Base-by-base conservation (phyloP, 2,797 vertebrate species). In the Sebastiscus tertius region DNA sequence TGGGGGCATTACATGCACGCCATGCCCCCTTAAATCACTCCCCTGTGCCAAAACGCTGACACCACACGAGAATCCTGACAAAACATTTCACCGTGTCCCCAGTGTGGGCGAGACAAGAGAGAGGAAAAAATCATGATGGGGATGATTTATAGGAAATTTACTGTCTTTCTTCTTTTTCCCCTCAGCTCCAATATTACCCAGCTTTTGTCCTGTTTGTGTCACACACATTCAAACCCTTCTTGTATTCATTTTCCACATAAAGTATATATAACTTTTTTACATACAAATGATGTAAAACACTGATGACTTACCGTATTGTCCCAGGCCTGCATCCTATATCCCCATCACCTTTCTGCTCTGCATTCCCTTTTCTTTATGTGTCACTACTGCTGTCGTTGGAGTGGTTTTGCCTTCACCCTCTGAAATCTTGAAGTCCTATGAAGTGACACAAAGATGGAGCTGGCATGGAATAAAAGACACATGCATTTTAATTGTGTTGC, bases 21-120 rank as follows among this genome's bases (percentile, higher is more conserved):
- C 93, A 93, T 76, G 90, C 93, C 85, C 93, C 92, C 90, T 92
- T 92, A 95, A 95, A 96, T 92, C 91, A 95, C 90, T 95, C 82
- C 90, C 90, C 93, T 92, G 93, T 89, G 89, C 91, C 88, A 92
- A 94, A 95, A 94, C 24, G 91, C 93, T 95, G 94, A 95, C 91
- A 89, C 87, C 79, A 84, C 69, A 69, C 88, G 95, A 93, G 94
- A 94, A 94, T 85, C 80, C 75, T 91, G 81, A 86, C 84, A 90
- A 91, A 93, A 94, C 93, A 91, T 85, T 26, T 88, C 33, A 14
- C 84, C 63, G 65, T 69, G 87, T 87, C 83, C 79, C 85, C 67
- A 39, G 33, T 70, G 67, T 77, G 66, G 76, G 74, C 61, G 68
- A 86, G 55, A 87, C 13, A 10, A 79, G 11, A 27, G 33, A 66